A percentile compares a stretch with the other conserved stretches of the same genome.
phyloP scores from a whole-genome alignment of 2,113 vertebrate genomes.

The Oceanodroma tethys region DNA sequence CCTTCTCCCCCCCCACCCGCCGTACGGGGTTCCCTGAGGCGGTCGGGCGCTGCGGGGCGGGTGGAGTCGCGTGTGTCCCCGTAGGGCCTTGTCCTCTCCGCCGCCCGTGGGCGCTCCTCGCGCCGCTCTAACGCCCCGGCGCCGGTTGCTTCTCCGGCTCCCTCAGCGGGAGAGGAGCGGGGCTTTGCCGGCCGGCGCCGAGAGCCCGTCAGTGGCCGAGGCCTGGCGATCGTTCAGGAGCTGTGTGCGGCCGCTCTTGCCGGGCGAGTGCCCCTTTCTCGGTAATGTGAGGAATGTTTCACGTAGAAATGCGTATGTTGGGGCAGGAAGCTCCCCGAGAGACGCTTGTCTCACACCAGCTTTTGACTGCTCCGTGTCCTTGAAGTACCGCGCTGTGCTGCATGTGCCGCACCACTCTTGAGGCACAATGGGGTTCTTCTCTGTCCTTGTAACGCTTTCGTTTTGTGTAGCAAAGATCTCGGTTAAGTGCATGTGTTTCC shows the following conservation, averaged over 20 bases:
- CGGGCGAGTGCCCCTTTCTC: not conserved
- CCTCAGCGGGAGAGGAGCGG: not conserved
- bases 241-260: not conserved
- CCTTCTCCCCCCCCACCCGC: no score
- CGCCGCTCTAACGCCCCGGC: no score
- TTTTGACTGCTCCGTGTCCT: not conserved
- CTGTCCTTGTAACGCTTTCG: rapidly evolving
- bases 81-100: not conserved
- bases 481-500: not conserved
- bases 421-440: not conserved
- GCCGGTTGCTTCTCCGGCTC: no score
- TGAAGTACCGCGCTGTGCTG: not conserved
- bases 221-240: not conserved
- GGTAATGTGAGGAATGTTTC: rapidly evolving
- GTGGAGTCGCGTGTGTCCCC: not conserved
- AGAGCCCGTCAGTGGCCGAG: no score
- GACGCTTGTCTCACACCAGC: rapidly evolving
- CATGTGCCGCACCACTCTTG: rapidly evolving
- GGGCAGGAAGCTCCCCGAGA: not conserved
- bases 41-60: not conserved
- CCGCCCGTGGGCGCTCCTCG: not conserved
- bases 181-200: not conserved
- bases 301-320: rapidly evolving
- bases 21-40: not conserved
- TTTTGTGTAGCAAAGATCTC: rapidly evolving